A percentile compares a stretch with the other conserved stretches of the same genome.
phyloP scores from a whole-genome alignment of 1,140 invertebrate species.

The Saccostrea echinata region DNA sequence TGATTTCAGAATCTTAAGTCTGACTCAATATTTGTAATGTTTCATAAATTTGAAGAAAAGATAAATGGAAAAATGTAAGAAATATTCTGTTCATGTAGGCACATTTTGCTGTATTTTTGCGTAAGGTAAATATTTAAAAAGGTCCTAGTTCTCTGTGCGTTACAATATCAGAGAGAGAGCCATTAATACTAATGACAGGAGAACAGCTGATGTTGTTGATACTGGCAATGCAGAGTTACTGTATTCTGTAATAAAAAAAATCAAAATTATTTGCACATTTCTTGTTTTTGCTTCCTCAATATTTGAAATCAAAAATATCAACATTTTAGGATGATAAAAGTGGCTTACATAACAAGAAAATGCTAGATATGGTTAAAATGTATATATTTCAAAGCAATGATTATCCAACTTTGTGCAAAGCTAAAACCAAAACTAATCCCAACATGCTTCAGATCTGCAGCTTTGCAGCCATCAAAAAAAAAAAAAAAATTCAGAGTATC shows the following conservation, averaged over 20 bases:
- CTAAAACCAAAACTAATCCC: too few relatives aligned
- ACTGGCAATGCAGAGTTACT: not conserved
- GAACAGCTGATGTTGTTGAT: not conserved
- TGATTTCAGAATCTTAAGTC: not conserved
- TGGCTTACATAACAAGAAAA: too few relatives aligned
- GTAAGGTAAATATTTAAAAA: not conserved
- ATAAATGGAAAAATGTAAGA: not conserved
- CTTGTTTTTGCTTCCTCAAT: too few relatives aligned
- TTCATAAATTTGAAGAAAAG: not conserved
- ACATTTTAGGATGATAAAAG: too few relatives aligned
- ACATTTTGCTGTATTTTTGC: not conserved
- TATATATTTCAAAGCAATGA: too few relatives aligned
- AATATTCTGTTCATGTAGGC: not conserved
- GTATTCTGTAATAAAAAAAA: not conserved
- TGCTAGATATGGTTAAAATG: too few relatives aligned
- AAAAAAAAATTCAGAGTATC: too few relatives aligned
- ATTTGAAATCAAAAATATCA: too few relatives aligned
- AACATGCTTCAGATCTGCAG: too few relatives aligned
- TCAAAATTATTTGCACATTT: not conserved
- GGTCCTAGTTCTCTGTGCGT: not conserved
- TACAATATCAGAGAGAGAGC: not conserved
- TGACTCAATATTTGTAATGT: not conserved
- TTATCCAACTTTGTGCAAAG: too few relatives aligned
- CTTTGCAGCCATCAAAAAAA: too few relatives aligned
- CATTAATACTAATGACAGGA: not conserved